These are phyloP conservation scores for Heliconius himera DNA, from an alignment of 1,140 invertebrate species.

Conservation along the genomic window DNA sequence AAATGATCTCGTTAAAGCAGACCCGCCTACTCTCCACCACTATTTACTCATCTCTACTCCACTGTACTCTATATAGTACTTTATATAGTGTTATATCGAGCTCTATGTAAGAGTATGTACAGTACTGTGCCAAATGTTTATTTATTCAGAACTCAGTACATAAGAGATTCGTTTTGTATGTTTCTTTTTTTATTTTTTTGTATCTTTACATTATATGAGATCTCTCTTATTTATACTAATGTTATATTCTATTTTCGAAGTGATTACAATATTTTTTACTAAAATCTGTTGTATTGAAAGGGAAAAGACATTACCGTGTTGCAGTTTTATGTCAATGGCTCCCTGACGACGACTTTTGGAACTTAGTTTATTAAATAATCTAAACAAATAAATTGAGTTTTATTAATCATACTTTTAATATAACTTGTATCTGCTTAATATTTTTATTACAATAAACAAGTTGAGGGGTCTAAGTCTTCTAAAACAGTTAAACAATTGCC, in stretches of 20 bases:
- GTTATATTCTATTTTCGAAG: background rate
- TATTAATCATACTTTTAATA: too few species aligned
- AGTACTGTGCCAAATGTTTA: constrained; percentile 5
- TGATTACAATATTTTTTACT: too few species aligned
- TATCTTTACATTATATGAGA: background rate
- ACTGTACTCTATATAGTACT: background rate
- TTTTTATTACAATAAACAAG: too few species aligned
- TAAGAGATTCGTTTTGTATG: background rate
- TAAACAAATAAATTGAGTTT: too few species aligned
- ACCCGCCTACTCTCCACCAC: constrained; percentile 35
- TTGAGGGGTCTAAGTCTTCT: too few species aligned
- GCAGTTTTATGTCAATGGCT: too few species aligned
- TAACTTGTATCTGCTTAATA: too few species aligned
- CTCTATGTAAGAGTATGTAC: constrained; percentile 7
- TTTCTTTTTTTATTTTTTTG: background rate
- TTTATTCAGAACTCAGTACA: constrained; percentile 14
- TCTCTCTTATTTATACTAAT: background rate
- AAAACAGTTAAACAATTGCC: too few species aligned
- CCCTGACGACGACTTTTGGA: too few species aligned
- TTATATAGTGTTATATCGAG: constrained; percentile 8
- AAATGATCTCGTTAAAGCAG: constrained; percentile 42
- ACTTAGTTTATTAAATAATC: too few species aligned
- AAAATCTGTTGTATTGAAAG: too few species aligned
- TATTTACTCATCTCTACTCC: constrained; percentile 32
- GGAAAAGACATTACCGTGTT: too few species aligned